Evolutionary conservation across 2,888 invertebrate genomes (phyloP), one percentile per base, ranked within the genome.

Genomic region (Meandrusa payeni): DNA sequence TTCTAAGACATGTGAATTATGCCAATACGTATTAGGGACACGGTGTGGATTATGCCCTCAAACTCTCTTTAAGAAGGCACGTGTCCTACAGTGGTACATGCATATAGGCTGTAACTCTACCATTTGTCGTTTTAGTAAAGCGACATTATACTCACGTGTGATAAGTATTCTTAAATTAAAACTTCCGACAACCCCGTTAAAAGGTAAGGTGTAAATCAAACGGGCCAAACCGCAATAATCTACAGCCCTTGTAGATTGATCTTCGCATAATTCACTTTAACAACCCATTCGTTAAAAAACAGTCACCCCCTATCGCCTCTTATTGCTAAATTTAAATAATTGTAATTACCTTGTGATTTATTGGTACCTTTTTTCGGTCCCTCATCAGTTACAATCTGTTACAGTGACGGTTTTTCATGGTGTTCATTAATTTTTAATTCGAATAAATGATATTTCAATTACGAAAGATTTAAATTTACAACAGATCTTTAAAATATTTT

Each of bases 331-430:
- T 43, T 43, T 27, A 37, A 42, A 37, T 37, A 43, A 44, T 44
- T 26, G 37, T 32, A 38, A 44, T 44, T 44, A 44, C 15, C 6
- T 44, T 20, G 15, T 37, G 38, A 44, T 44, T 44, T 38, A 38
- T 38, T 10, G 17, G 32, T 15, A 44, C 38, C 31, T 44, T 44
- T n/a, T 43, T 44, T 38, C n/a, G 10, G 19, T 12, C 43, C 37
- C 17, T 44, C 38, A 17, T 43, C 31, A 38, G 32, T 44, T 32
- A 32, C 13, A 38, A 33, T 38, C 32, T 38, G 20, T 44, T 38
- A 43, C 32, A 31, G 2, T 38, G 24, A 43, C 24, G 32, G 43
- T n/a, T 13, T 19, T 13, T 22, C 31, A 9, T 26, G 32, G 10
- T 37, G 24, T 38, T 32, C 22, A 32, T 42, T 36, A 28, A 19